Evolutionary conservation across 2,797 vertebrate genomes (phyloP).

Genomic region (Oryzias sinensis): DNA sequence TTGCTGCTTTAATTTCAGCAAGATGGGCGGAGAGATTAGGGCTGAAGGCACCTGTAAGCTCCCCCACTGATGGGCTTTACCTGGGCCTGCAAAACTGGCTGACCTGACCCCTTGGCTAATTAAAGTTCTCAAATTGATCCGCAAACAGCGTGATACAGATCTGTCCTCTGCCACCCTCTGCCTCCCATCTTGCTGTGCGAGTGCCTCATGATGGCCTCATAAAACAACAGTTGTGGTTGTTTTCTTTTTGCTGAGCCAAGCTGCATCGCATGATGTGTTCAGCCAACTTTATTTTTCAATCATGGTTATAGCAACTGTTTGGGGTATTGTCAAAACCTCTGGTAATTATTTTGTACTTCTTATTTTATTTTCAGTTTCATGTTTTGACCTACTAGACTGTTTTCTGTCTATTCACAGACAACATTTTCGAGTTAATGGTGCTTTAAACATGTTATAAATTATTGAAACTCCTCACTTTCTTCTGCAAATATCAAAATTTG

Average conservation of each 20-base stretch:
- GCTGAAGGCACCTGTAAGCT: conserved; percentile 80
- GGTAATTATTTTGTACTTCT: conserved; percentile 1
- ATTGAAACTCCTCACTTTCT: background rate
- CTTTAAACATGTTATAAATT: no score
- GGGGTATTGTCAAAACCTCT: conserved; percentile 26
- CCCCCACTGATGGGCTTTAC: conserved; percentile 76
- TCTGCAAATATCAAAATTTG: background rate
- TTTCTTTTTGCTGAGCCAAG: conserved; percentile 1
- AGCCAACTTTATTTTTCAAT: conserved; percentile 51
- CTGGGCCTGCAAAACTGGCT: conserved; percentile 63
- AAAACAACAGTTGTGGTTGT: conserved; percentile 69
- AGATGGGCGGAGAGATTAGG: conserved; percentile 83
- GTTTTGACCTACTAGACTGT: no score
- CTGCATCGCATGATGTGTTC: conserved; percentile 31
- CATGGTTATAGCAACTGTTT: conserved; percentile 22
- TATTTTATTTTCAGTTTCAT: no score
- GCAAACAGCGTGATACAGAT: conserved; percentile 81
- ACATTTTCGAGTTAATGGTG: no score
- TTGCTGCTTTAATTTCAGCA: conserved; percentile 84
- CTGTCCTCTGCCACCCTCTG: conserved; percentile 81
- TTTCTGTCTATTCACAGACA: no score
- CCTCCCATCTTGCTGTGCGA: conserved; percentile 66
- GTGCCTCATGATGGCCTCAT: conserved; percentile 74
- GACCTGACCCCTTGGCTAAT: conserved; percentile 79
- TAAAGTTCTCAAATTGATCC: conserved; percentile 85